Conservation (phyloP, 1,140 invertebrate species). For the Pomacea maculata region DNA sequence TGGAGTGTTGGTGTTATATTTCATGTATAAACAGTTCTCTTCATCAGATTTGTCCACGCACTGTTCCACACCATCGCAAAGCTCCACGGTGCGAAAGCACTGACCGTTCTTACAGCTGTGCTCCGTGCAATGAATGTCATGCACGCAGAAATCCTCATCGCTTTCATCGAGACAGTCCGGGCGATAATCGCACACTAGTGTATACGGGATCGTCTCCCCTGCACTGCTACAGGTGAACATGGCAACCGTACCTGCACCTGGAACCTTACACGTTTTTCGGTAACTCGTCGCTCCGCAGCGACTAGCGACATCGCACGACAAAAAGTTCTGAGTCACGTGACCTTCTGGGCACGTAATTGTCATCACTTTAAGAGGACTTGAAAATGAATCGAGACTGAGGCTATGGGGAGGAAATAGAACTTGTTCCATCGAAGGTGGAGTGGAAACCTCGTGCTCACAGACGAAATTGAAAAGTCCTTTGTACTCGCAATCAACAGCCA, state of each 20-base stretch:
- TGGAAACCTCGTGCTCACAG: not conserved
- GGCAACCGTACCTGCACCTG: not conserved
- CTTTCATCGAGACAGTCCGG: slow-evolving; percentile 2
- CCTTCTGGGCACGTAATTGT: not conserved
- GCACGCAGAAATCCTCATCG: slow-evolving; percentile 1
- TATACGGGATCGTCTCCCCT: not conserved
- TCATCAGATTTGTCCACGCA: slow-evolving; percentile 5
- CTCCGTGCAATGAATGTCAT: not conserved
- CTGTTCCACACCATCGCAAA: not conserved
- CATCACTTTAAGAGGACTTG: not conserved
- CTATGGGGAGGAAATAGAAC: not conserved
- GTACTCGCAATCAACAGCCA: not conserved
- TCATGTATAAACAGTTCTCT: not conserved
- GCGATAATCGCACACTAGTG: slow-evolving; percentile 11
- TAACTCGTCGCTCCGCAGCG: not conserved
- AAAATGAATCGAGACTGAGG: not conserved
- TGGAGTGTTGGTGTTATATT: not conserved
- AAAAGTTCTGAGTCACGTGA: not conserved
- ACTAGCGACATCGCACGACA: not conserved
- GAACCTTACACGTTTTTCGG: not conserved
- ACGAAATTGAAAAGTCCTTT: not conserved
- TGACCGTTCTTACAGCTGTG: not conserved
- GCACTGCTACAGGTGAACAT: not conserved
- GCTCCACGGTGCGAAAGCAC: not conserved
- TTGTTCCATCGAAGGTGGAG: not conserved